A percentile compares a stretch with the other conserved stretches of the same genome.
phyloP scores from a whole-genome alignment of 2,888 invertebrate genomes.

The Coleophora deauratella region DNA sequence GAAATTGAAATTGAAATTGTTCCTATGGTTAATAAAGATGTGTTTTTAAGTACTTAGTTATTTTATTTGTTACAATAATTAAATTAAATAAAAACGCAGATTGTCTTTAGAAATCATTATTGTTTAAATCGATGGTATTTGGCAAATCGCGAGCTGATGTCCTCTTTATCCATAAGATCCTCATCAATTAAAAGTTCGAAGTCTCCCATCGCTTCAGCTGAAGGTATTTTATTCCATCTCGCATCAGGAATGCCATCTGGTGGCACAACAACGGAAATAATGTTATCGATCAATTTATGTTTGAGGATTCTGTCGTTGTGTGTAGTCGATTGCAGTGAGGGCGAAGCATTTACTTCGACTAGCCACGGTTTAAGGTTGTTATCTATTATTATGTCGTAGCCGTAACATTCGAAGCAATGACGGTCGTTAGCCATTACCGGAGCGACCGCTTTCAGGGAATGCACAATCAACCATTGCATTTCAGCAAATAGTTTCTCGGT shows the following conservation, averaged over 20 bases:
- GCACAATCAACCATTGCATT: slow-evolving; percentile 93
- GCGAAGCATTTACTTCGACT: slow-evolving; percentile 96
- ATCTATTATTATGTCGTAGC: slow-evolving; percentile 97
- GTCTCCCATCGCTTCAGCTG: slow-evolving; percentile 82
- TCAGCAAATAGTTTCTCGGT: slow-evolving; percentile 93
- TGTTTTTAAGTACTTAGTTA: no score
- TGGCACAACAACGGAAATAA: slow-evolving; percentile 91
- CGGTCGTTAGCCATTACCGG: slow-evolving; percentile 96
- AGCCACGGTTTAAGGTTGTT: slow-evolving; percentile 95
- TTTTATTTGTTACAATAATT: no score
- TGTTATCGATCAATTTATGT: slow-evolving; percentile 94
- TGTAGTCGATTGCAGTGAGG: slow-evolving; percentile 95
- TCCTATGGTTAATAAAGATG: no score
- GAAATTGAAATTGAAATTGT: no score
- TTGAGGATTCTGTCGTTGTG: slow-evolving; percentile 95
- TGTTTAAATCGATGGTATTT: slow-evolving; percentile 32
- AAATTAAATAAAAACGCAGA: no score
- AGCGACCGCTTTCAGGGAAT: slow-evolving; percentile 94
- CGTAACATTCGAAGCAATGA: slow-evolving; percentile 96
- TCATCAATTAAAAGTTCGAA: slow-evolving; percentile 92
- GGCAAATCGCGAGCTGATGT: slow-evolving; percentile 30
- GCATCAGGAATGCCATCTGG: slow-evolving; percentile 92
- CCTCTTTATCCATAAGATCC: slow-evolving; percentile 81
- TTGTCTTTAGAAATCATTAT: not conserved
- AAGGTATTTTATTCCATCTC: slow-evolving; percentile 89